Base-by-base conservation (phyloP, 92 coral and sea anemone genomes). In the Epizoanthus rinbou region DNA sequence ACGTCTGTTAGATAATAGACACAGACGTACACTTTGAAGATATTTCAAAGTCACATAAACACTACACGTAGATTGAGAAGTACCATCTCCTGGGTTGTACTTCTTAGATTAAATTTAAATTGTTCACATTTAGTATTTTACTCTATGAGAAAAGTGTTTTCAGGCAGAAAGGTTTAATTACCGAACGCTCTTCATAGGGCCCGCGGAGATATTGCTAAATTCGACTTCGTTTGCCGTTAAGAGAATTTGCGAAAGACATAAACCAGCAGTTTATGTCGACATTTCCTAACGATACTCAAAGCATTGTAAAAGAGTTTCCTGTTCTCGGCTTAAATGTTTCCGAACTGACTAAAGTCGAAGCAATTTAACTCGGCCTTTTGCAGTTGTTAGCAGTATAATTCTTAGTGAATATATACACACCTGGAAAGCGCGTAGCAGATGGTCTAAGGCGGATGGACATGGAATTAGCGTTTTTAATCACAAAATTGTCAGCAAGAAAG, bases 371-470 rank as follows among this genome's bases (percentile, higher is more conserved):
- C 82, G 52, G 71, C 82, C 82, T 78, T 78, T 78, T 78, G 71
- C 82, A 78, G 82, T 78, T 78, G 82, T 62, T 78, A 78, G 82
- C 56, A 78, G 82, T 78, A 78, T 63, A 78, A 78, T 62, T 78
- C 64, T 24, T 78, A 62, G 82, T 62, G 82, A 90, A 91, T 87
- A 92, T 87, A 92, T 91, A 91, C 91, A 91, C 97, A 91, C 97
- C 97, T 93, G 97, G 97, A 87, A 47, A 73, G 80, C 79, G 83
- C 43, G 21, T 24, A 88, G 90, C 97, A 93, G 97, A 93, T 93
- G 97, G 89, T 87, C 80, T 59, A 75, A 64, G 70, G 71, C 37
- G 28, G 43, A 78, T 35, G 47, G 71, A 62, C 50, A 56, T 7
- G 24, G 72, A 78, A 78, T 78, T 78, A 78, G 82, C 82, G 82